Evolutionary conservation across 2,888 invertebrate species (phyloP).

Genomic region (Tenodera sinensis): DNA sequence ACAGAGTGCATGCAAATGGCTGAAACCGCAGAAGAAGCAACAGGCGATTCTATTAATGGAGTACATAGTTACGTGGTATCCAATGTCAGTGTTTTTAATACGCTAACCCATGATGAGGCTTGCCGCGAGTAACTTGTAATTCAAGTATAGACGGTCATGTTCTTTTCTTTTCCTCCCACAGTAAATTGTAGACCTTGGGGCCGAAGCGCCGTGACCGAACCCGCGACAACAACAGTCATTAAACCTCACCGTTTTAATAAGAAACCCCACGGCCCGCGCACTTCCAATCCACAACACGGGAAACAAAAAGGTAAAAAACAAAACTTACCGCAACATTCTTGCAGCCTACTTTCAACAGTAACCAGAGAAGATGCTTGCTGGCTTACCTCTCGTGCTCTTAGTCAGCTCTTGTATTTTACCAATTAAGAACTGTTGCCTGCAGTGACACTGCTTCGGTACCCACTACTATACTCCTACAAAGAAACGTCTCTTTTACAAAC

Average conservation of each 20-base stretch:
- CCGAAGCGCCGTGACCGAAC: background rate
- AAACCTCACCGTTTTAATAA: slow-evolving; percentile 5
- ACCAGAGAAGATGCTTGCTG: too few species aligned
- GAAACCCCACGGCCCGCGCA: background rate
- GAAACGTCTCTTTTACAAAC: too few species aligned
- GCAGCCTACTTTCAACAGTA: background rate
- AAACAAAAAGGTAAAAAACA: background rate
- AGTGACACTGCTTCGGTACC: too few species aligned
- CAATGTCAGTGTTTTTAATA: background rate
- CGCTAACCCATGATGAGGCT: background rate
- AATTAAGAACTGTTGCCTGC: too few species aligned
- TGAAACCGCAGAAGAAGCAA: background rate
- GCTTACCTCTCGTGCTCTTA: too few species aligned
- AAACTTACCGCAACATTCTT: background rate
- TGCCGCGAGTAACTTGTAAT: background rate
- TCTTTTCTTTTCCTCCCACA: background rate
- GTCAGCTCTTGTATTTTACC: too few species aligned
- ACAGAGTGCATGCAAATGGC: background rate
- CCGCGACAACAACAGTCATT: background rate
- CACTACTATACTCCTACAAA: too few species aligned
- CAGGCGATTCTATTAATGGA: background rate
- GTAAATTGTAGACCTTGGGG: background rate
- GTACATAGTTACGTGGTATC: background rate
- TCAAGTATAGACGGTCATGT: background rate
- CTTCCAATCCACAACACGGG: background rate